Base-by-base conservation (phyloP, 2,797 vertebrate species). In the Cynopterus sphinx region DNA sequence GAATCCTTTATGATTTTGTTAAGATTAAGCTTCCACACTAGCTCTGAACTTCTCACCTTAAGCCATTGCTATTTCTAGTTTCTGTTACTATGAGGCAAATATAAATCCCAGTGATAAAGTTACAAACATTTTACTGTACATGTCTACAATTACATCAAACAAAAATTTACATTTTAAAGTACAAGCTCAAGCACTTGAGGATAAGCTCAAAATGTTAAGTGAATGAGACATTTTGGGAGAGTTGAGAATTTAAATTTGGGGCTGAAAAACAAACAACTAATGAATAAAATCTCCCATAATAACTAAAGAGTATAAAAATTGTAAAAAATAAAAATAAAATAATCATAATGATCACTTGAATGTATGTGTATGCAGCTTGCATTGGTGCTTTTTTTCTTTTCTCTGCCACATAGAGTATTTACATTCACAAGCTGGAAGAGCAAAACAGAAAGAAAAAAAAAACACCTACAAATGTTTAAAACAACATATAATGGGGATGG, bases 11-110 rank as follows among this genome's bases (percentile, higher is more conserved):
- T 17, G n/a, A 70, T 19, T 92, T 75, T 68, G 28, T 59, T 71
- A 55, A 55, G 13, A 8, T 55, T 82, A 43, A 36, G 17, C 12
- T 61, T 92, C 51, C n/a, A 1, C 43, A 39, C 21, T 11, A 65
- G 28, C 33, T 85, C 83, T 96, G 7, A 84, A 67, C 67, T 59
- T 83, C 73, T 81, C n/a, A 67, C 31, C 55, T 26, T 77, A 73
- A 43, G 33, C 13, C 39, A 36, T 5, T 71, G 24, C 43, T 85
- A 83, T 61, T 95, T 63, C 57, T 55, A 81, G 28, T 74, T 84
- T 90, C 26, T 94, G 8, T 90, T 79, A 87, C 13, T 41, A 92
- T 46, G 61, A 92, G 36, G 31, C 16, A 77, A 92, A 78, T 74
- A 78, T 0, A 87, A 91, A 86, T 49, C 33, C 19, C 33, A 75